These are phyloP conservation scores for Drosophila fuyamai DNA, from an alignment of 1,140 invertebrate species.

Conservation along the genomic window DNA sequence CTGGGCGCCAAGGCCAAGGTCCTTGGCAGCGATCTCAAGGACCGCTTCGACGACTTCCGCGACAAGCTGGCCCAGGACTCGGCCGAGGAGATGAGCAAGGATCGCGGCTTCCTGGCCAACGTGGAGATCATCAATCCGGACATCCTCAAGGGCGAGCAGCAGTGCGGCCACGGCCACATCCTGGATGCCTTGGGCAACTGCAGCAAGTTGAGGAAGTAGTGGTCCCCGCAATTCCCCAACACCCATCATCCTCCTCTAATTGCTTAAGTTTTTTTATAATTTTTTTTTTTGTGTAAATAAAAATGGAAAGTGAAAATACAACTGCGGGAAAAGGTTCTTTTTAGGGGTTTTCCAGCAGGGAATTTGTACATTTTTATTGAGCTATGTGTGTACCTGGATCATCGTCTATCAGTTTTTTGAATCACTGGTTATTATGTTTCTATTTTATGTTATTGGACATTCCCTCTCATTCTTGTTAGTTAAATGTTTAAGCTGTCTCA, in stretches of 20 bases:
- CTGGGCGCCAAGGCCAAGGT: constrained; percentile 71
- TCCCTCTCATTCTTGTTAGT: too few species aligned
- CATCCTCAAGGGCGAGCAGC: constrained; percentile 73
- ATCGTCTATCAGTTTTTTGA: too few species aligned
- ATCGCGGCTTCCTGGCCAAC: constrained; percentile 62
- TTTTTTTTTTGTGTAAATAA: constrained; percentile 39
- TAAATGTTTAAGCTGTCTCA: too few species aligned
- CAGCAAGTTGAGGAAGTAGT: constrained; percentile 77
- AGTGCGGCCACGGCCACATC: constrained; percentile 79
- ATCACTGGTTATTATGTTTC: too few species aligned
- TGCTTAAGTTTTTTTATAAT: constrained; percentile 31
- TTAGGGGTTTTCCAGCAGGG: too few species aligned
- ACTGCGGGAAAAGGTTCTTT: too few species aligned
- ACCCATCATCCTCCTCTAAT: background rate
- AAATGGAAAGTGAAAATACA: constrained; percentile 27
- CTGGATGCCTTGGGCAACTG: constrained; percentile 81
- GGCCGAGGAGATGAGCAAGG: constrained; percentile 60
- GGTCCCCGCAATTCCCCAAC: background rate
- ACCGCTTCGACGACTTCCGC: constrained; percentile 72
- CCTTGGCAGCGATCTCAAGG: constrained; percentile 63
- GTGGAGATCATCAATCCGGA: constrained; percentile 80
- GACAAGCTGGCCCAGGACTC: constrained; percentile 72
- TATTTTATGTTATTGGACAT: too few species aligned
- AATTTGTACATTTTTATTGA: too few species aligned
- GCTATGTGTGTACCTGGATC: too few species aligned